Evolutionary conservation across 2,888 invertebrate species (phyloP).

Genomic region (Elaeidobius kamerunicus): DNA sequence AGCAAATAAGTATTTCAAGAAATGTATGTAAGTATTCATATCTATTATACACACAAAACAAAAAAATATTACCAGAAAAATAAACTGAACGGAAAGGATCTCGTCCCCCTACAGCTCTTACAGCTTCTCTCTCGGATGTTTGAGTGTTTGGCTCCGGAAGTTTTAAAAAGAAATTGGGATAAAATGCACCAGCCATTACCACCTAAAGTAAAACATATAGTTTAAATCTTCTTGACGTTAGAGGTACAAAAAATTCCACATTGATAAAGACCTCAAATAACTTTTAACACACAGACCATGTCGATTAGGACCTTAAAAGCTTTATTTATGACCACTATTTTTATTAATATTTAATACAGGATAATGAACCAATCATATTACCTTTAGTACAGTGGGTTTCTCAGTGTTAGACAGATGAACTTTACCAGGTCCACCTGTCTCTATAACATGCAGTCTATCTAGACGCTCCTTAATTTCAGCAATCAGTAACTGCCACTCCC

Average conservation of each 20-base stretch:
- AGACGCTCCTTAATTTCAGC: slow-evolving; percentile 67
- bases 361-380: too few species aligned
- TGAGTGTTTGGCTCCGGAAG: slow-evolving; percentile 53
- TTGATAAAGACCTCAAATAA: too few species aligned
- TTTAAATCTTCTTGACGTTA: background rate
- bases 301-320: too few species aligned
- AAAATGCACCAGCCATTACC: slow-evolving; percentile 84
- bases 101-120: slow-evolving; percentile 64
- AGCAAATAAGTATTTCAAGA: slow-evolving; percentile 42
- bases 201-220: slow-evolving; percentile 51
- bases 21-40: too few species aligned
- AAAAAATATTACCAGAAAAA: slow-evolving; percentile 50
- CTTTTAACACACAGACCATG: too few species aligned
- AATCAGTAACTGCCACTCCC: slow-evolving; percentile 70
- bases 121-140: slow-evolving; percentile 63
- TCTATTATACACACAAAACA: too few species aligned
- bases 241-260: too few species aligned
- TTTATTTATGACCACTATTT: too few species aligned
- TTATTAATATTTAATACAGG: too few species aligned
- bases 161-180: slow-evolving; percentile 84
- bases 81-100: slow-evolving; percentile 77
- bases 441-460: slow-evolving; percentile 57
- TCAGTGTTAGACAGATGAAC: slow-evolving; percentile 52
- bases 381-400: slow-evolving; percentile 64
- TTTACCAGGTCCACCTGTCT: slow-evolving; percentile 50